These are phyloP conservation scores for Phalacrocorax brasilianus DNA, from an alignment of 2,113 vertebrate genomes.

Conservation along the genomic window DNA sequence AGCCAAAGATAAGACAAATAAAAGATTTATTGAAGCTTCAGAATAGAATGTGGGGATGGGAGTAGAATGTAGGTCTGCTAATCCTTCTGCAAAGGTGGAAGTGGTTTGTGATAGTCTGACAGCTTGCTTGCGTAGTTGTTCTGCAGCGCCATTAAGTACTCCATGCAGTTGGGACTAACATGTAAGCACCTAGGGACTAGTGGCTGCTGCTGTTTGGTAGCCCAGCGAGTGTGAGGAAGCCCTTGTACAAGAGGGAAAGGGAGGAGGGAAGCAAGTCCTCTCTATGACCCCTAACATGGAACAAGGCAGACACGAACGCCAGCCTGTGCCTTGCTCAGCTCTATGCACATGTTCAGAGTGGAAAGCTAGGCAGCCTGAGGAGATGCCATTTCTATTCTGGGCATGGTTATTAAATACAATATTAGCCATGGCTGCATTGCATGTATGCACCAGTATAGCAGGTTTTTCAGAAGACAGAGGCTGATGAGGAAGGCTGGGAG, in stretches of 20 bases:
- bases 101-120: background rate
- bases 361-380: background rate
- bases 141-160: background rate
- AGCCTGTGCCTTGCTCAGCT: background rate
- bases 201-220: background rate
- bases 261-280: background rate
- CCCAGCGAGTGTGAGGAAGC: background rate
- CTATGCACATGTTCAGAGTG: background rate
- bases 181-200: background rate
- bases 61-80: background rate
- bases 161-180: background rate
- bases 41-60: background rate
- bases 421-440: background rate
- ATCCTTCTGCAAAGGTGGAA: background rate
- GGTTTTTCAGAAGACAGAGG: background rate
- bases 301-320: background rate
- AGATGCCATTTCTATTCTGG: background rate
- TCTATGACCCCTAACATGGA: accelerated
- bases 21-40: background rate
- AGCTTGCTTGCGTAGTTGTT: background rate
- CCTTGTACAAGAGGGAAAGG: background rate
- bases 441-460: background rate
- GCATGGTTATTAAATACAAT: background rate
- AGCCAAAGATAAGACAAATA: background rate
- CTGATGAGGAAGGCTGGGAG: background rate